Percentiles rank a stretch among this genome's conserved stretches.
phyloP scores from a whole-genome alignment of 2,797 vertebrate genomes.

The Erethizon dorsatum region DNA sequence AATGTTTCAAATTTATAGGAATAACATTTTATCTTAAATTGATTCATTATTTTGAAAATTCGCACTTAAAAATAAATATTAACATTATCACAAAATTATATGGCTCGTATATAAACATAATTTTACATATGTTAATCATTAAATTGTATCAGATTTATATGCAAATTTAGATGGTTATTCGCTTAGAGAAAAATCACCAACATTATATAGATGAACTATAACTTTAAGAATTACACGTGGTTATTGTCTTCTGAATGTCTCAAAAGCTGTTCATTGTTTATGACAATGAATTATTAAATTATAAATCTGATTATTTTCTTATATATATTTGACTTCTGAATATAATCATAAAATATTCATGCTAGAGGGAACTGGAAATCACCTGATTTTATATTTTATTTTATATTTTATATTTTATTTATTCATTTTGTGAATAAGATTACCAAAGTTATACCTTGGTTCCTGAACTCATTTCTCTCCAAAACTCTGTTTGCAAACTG shows the following conservation, averaged over 20 bases:
- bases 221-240: neutral
- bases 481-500: no score
- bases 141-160: neutral
- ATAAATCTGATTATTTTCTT: neutral
- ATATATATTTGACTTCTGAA: neutral
- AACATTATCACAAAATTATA: neutral
- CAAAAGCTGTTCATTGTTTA: neutral
- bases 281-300: neutral
- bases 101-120: neutral
- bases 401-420: no score
- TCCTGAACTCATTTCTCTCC: no score
- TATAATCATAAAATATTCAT: neutral
- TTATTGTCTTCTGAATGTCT: neutral
- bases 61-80: neutral
- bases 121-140: neutral
- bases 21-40: neutral
- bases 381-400: neutral
- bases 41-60: neutral
- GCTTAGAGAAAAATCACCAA: neutral
- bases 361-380: neutral
- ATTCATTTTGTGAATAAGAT: neutral
- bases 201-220: neutral
- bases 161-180: neutral
- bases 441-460: no score
- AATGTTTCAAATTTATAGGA: neutral